These are phyloP conservation scores for Papilio demoleus DNA, from an alignment of 2,888 invertebrate species.

Conservation along the genomic window DNA sequence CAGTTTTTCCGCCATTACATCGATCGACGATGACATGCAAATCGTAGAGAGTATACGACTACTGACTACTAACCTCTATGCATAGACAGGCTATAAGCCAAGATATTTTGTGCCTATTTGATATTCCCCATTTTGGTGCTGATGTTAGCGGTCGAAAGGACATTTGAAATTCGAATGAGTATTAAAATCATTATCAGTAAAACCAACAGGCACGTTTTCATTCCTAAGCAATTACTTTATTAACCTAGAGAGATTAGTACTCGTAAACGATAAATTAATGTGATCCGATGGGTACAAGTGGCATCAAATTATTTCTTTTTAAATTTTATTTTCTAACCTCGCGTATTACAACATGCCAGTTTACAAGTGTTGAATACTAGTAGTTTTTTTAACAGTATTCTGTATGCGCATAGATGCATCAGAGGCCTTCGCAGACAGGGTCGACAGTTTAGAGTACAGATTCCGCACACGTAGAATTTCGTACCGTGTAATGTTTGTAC, in stretches of 20 bases:
- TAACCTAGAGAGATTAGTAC: no score
- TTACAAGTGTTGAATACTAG: slow-evolving; percentile 26
- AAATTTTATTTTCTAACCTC: slow-evolving; percentile 12
- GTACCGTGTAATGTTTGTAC: slow-evolving; percentile 1
- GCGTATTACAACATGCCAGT: slow-evolving; percentile 24
- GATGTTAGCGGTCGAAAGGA: no score
- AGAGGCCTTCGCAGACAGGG: slow-evolving; percentile 27
- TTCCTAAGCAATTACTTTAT: no score
- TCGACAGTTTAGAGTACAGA: slow-evolving; percentile 6
- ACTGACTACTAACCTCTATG: no score
- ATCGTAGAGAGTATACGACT: slow-evolving; percentile 20
- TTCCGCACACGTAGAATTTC: slow-evolving; percentile 30
- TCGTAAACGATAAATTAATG: no score
- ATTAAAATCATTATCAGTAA: no score
- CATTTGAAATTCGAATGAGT: no score
- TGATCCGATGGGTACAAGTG: no score
- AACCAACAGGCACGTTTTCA: no score
- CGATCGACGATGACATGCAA: slow-evolving; percentile 22
- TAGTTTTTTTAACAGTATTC: slow-evolving; percentile 32
- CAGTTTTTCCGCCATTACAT: background rate
- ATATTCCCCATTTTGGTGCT: no score
- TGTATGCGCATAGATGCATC: slow-evolving; percentile 37
- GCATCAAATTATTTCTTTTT: background rate
- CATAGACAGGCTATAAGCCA: background rate
- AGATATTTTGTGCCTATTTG: background rate